Evolutionary conservation across 2,888 invertebrate genomes (phyloP).

Genomic region (Protodeltote pygarga): DNA sequence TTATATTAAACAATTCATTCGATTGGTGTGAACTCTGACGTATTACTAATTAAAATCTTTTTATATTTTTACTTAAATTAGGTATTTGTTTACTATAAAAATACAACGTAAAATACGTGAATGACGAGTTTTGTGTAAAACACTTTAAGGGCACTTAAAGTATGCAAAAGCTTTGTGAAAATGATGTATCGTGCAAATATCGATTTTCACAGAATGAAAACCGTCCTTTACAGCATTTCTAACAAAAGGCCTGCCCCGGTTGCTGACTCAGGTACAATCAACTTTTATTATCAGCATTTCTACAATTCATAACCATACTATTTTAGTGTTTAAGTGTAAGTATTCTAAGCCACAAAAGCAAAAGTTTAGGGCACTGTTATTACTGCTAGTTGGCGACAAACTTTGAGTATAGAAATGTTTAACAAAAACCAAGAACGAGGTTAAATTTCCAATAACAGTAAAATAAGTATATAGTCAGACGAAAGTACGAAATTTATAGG

Average conservation of each 20-base stretch:
- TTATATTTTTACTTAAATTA: conserved; percentile 9
- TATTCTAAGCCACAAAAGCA: conserved; percentile 21
- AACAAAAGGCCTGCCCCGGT: conserved; percentile 7
- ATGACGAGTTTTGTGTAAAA: conserved; percentile 4
- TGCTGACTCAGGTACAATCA: conserved; percentile 13
- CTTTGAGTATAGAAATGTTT: conserved; percentile 17
- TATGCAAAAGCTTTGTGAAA: neutral
- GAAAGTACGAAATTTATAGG: conserved; percentile 26
- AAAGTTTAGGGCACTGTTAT: conserved; percentile 24
- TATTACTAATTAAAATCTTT: conserved; percentile 2
- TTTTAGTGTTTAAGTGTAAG: conserved; percentile 38
- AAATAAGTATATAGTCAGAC: conserved; percentile 9
- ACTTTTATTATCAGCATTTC: conserved; percentile 18
- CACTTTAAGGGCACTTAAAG: neutral
- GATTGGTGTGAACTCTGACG: conserved; percentile 2
- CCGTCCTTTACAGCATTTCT: conserved; percentile 1
- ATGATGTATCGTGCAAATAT: conserved; percentile 4
- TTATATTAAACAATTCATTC: conserved; percentile 12
- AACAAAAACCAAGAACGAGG: conserved; percentile 11
- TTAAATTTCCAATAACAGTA: conserved; percentile 21
- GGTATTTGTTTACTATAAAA: conserved; percentile 21
- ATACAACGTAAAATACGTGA: conserved; percentile 3
- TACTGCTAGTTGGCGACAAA: conserved; percentile 21
- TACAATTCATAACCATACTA: conserved; percentile 19
- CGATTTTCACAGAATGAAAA: conserved; percentile 4